These are phyloP conservation scores for Paramacrobiotus metropolitanus DNA, from an alignment of 1,140 invertebrate species.

Conservation along the genomic window DNA sequence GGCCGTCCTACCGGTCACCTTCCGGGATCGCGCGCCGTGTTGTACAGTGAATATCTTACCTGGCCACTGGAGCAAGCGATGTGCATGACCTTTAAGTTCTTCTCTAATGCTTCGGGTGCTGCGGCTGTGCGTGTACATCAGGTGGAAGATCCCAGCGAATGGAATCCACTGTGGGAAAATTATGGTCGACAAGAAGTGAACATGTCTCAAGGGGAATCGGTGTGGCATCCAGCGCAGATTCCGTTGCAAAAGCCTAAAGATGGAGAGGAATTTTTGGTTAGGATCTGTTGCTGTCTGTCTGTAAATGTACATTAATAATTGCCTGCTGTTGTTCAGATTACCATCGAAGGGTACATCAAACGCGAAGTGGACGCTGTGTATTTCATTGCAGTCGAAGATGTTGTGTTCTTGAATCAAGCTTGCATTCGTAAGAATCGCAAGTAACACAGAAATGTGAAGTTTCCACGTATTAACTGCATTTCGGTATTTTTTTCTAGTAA, in stretches of 20 bases:
- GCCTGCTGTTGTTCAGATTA: not conserved
- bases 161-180: not conserved
- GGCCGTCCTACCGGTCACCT: not conserved
- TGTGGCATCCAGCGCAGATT: not conserved
- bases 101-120: not conserved
- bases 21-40: not conserved
- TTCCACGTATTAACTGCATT: no score
- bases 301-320: not conserved
- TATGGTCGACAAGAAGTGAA: not conserved
- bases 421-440: not conserved
- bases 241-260: not conserved
- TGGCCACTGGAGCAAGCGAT: not conserved
- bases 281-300: not conserved
- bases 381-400: not conserved
- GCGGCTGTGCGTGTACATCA: not conserved
- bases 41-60: not conserved
- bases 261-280: not conserved
- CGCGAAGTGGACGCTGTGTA: not conserved
- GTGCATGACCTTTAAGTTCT: not conserved
- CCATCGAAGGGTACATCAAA: not conserved
- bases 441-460: no score
- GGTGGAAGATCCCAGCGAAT: not conserved
- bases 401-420: not conserved
- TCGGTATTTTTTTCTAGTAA: no score
- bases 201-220: not conserved